Evolutionary conservation across 2,888 invertebrate genomes (phyloP).

Genomic region (Carcina quercana): DNA sequence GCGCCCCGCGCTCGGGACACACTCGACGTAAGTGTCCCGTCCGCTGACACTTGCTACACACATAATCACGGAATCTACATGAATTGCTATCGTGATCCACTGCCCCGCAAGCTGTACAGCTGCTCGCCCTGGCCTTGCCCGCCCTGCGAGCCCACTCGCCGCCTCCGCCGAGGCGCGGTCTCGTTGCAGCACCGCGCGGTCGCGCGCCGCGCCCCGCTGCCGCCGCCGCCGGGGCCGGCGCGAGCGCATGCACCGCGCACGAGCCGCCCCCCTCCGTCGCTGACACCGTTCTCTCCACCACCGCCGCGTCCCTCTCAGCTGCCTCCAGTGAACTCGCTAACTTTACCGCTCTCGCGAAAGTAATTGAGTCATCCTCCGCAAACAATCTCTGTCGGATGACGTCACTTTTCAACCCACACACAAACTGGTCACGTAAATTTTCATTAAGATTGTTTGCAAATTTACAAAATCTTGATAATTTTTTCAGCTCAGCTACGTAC

Average conservation of each 20-base stretch:
- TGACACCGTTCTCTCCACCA: not conserved
- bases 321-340: slow-evolving; percentile 2
- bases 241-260: too few relatives aligned
- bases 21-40: not conserved
- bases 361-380: not conserved
- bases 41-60: not conserved
- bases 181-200: not conserved
- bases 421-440: slow-evolving; percentile 1
- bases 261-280: not conserved
- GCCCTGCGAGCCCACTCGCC: not conserved
- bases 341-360: not conserved
- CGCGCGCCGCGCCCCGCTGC: not conserved
- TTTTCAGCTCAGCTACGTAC: not conserved
- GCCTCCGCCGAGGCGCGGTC: not conserved
- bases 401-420: not conserved
- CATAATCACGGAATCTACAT: not conserved
- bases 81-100: not conserved
- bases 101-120: not conserved
- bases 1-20: not conserved
- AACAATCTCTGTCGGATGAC: not conserved
- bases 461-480: not conserved
- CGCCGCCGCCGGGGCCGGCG: too few relatives aligned
- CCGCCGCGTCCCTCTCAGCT: not conserved
- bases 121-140: not conserved
- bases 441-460: not conserved